Evolutionary conservation across 2,113 vertebrate genomes (phyloP), one percentile per base, ranked within the genome.

Genomic region (Leuciscus idus): DNA sequence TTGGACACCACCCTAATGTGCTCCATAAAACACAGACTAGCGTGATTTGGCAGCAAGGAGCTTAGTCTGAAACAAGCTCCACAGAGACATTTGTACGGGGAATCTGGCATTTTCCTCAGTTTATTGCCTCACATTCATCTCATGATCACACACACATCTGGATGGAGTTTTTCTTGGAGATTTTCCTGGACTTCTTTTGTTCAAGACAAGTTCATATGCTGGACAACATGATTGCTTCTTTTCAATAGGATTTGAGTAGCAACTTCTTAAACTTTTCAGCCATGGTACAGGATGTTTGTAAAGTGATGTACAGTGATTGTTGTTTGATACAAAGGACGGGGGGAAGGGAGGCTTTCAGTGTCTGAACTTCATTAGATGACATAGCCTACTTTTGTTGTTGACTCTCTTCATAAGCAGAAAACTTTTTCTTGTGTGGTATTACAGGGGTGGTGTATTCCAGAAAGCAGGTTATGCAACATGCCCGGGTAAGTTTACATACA

Each of bases 11-110:
- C 12, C 19, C 46, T 77, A 48, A 21, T 78, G 21, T n/a, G n/a
- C 23, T 81, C 26, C 39, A 81, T 17, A 73, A 73, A 73, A 50
- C 61, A 33, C 74, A 85, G 61, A 55, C 57, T 52, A 36, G 84
- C 6, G 8, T 74, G 70, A 62, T 74, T 84, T 75, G 70, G 82
- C 52, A 26, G 52, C 50, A 36, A 39, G 50, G 50, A 74, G 36
- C 33, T 1, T 11, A 48, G 57, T 50, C 83, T 75, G 21, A 84
- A 75, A 61, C 39, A 26, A 84, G 13, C 33, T 84, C 72, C 2
- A 19, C 21, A 30, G 70, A 73, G 66, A 72, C 46, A 73, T 83
- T 46, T 84, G 36, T 74, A 28, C 12, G 26, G 33, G 6, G 39
- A 28, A 23, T 36, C 11, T 39, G 59, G 9, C 59, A 39, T 77